Evolutionary conservation across 2,888 invertebrate genomes (phyloP).

Genomic region (Deilephila elpenor): DNA sequence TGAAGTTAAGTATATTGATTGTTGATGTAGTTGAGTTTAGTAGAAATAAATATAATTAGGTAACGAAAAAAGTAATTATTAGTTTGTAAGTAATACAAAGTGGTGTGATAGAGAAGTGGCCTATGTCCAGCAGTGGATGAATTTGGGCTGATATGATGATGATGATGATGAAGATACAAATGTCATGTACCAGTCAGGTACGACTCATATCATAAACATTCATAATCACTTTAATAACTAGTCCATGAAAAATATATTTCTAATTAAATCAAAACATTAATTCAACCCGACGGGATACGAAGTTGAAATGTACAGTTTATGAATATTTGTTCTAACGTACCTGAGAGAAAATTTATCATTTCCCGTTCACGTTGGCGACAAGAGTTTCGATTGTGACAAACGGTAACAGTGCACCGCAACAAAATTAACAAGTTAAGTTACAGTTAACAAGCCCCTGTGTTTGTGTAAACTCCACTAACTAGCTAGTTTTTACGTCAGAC

Average conservation of each 20-base stretch:
- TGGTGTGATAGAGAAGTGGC: no score
- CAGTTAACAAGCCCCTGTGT: constrained; percentile 75
- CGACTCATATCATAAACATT: no score
- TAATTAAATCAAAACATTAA: background rate
- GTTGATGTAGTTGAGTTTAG: no score
- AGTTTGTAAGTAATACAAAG: no score
- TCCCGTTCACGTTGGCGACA: constrained; percentile 47
- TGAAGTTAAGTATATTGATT: no score
- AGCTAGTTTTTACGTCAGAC: constrained; percentile 67
- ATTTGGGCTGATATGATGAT: no score
- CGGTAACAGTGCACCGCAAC: constrained; percentile 60
- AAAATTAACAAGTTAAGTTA: constrained; percentile 80
- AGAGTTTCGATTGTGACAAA: constrained; percentile 69
- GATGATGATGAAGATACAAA: no score
- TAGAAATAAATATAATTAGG: no score
- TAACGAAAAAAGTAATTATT: no score
- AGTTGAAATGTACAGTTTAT: background rate
- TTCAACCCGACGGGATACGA: background rate
- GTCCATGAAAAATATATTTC: background rate
- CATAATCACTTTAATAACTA: no score
- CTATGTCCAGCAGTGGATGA: no score
- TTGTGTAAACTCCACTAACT: constrained; percentile 78
- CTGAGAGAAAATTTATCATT: constrained; percentile 44
- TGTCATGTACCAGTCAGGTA: no score
- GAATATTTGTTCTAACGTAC: constrained; percentile 28